Evolutionary conservation across 2,797 vertebrate genomes (phyloP).

Genomic region (Furcifer pardalis): DNA sequence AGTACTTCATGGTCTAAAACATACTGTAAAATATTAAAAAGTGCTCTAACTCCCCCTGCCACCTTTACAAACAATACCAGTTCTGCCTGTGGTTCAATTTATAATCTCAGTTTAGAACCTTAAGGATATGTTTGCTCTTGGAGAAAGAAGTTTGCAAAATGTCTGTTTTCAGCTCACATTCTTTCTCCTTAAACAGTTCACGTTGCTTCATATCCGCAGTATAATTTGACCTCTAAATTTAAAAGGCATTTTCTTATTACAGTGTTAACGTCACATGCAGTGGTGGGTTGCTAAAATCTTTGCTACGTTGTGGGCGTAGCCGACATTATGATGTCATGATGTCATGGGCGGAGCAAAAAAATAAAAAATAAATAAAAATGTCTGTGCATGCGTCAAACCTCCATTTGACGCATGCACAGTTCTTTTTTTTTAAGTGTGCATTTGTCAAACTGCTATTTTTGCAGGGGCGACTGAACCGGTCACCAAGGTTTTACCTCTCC

Average conservation of each 20-base stretch:
- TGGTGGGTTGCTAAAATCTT: too few species aligned
- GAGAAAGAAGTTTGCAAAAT: conserved; percentile 45
- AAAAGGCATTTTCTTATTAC: conserved; percentile 28
- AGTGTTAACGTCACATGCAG: conserved; percentile 21
- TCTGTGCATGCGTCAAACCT: too few species aligned
- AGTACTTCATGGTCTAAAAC: conserved; percentile 43
- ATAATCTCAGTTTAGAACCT: conserved; percentile 29
- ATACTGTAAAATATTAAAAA: conserved; percentile 27
- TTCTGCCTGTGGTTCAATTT: conserved; percentile 27
- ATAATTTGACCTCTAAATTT: conserved; percentile 44
- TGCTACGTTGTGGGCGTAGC: too few species aligned
- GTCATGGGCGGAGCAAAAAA: too few species aligned
- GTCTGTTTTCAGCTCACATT: conserved; percentile 26
- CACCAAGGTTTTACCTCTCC: too few species aligned
- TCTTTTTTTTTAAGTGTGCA: too few species aligned
- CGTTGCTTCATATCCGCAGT: conserved; percentile 30
- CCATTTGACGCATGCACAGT: too few species aligned
- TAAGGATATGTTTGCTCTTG: conserved; percentile 33
- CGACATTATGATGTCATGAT: too few species aligned
- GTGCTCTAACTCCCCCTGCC: neutral
- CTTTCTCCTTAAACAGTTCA: conserved; percentile 29
- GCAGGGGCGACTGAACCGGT: too few species aligned
- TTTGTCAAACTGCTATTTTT: too few species aligned
- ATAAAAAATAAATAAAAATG: too few species aligned
- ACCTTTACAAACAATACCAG: neutral